These are phyloP conservation scores for Petaurus breviceps DNA, from an alignment of 2,113 vertebrate species.

Conservation along the genomic window DNA sequence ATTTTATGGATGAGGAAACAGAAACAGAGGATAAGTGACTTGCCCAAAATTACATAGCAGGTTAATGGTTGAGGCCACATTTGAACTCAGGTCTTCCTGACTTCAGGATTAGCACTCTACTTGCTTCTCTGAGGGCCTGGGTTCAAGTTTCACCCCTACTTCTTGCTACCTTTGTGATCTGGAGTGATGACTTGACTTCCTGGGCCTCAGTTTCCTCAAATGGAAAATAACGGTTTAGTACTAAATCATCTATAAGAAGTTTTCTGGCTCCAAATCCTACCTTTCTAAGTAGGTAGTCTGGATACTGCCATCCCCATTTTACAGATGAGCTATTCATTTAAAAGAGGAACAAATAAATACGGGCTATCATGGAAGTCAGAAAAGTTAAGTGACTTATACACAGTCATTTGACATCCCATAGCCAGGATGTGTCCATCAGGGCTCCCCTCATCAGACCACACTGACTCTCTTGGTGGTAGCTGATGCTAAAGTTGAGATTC, in stretches of 20 bases:
- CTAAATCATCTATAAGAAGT: too few relatives aligned
- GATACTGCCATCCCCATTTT: background rate
- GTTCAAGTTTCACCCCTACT: background rate
- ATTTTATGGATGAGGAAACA: background rate
- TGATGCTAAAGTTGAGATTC: background rate
- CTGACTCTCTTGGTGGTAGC: background rate
- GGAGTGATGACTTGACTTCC: background rate
- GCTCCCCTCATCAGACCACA: background rate
- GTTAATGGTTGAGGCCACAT: too few relatives aligned
- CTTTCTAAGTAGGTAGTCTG: background rate
- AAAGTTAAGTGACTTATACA: background rate
- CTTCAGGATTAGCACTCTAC: background rate
- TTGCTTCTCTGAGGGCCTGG: background rate
- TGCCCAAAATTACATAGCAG: background rate
- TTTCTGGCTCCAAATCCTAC: too few relatives aligned
- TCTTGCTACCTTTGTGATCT: background rate
- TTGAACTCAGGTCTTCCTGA: background rate
- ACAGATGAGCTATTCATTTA: background rate
- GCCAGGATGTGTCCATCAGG: background rate
- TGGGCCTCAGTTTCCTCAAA: background rate
- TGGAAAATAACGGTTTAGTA: background rate
- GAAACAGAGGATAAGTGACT: background rate
- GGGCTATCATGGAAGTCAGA: background rate
- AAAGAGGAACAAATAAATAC: background rate
- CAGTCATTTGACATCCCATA: constrained; percentile 9